These are phyloP conservation scores for Drosophila virilis DNA, from an alignment of 1,140 invertebrate species.

Conservation along the genomic window DNA sequence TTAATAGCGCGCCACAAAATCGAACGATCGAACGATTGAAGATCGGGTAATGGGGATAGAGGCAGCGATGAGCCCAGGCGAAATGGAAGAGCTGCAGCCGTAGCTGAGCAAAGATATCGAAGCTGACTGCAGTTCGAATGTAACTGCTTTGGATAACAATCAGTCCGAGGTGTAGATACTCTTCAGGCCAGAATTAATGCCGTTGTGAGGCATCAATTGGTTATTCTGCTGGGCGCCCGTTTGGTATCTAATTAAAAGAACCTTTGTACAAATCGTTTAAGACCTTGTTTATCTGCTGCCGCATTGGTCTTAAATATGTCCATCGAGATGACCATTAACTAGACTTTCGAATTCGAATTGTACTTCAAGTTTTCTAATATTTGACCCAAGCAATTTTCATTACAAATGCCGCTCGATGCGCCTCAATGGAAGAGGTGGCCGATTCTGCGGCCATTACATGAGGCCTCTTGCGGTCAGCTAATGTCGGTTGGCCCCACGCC, in stretches of 20 bases:
- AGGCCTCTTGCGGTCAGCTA: slow-evolving; percentile 57
- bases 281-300: slow-evolving; percentile 12
- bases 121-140: not conserved
- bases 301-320: slow-evolving; percentile 4
- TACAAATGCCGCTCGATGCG: slow-evolving; percentile 35
- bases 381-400: slow-evolving; percentile 60
- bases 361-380: slow-evolving; percentile 41
- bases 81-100: slow-evolving; percentile 20
- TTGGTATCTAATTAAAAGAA: slow-evolving; percentile 13
- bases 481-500: slow-evolving; percentile 26
- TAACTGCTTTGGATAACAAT: slow-evolving; percentile 11
- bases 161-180: not conserved
- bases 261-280: slow-evolving; percentile 8
- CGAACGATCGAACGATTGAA: slow-evolving; percentile 59
- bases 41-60: slow-evolving; percentile 32
- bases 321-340: slow-evolving; percentile 12
- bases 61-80: slow-evolving; percentile 16
- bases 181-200: slow-evolving; percentile 4
- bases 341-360: not conserved
- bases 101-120: slow-evolving; percentile 8
- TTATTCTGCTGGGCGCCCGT: not conserved
- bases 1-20: slow-evolving; percentile 80
- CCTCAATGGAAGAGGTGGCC: slow-evolving; percentile 41
- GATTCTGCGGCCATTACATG: not conserved
- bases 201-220: slow-evolving; percentile 19